These are phyloP conservation scores for Aldabrachelys gigantea DNA, from an alignment of 2,113 vertebrate species.

Conservation along the genomic window DNA sequence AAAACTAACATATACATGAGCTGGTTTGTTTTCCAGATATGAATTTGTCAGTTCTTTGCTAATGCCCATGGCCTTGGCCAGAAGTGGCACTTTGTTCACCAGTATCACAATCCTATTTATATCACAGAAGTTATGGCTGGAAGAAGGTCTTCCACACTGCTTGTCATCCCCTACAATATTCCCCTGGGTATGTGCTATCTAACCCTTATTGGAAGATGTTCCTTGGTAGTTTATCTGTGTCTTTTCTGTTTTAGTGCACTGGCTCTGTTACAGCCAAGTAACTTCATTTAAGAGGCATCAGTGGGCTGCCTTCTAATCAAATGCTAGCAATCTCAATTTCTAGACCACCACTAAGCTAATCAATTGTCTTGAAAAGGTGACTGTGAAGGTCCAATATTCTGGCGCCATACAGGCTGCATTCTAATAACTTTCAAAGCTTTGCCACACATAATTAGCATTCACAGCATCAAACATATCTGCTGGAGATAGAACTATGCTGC, in stretches of 20 bases:
- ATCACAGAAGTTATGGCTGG: background rate
- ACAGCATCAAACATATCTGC: background rate
- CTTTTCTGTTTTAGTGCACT: background rate
- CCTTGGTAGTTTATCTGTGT: background rate
- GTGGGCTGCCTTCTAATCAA: background rate
- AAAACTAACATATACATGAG: background rate
- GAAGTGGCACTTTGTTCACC: background rate
- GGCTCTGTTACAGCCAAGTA: background rate
- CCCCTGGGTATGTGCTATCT: background rate
- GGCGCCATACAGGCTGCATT: rapidly evolving
- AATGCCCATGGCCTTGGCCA: background rate
- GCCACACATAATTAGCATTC: rapidly evolving
- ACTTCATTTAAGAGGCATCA: background rate
- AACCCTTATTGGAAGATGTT: background rate
- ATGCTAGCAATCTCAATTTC: background rate
- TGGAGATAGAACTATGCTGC: background rate
- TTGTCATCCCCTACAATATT: background rate
- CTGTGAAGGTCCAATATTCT: background rate
- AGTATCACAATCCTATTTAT: no score
- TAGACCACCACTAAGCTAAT: background rate
- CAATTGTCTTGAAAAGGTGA: background rate
- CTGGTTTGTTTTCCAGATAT: background rate
- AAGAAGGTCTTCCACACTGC: background rate
- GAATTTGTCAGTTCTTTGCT: background rate
- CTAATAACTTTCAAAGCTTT: background rate